These are phyloP conservation scores for Sceloporus undulatus DNA, from an alignment of 2,113 vertebrate species.

Conservation along the genomic window DNA sequence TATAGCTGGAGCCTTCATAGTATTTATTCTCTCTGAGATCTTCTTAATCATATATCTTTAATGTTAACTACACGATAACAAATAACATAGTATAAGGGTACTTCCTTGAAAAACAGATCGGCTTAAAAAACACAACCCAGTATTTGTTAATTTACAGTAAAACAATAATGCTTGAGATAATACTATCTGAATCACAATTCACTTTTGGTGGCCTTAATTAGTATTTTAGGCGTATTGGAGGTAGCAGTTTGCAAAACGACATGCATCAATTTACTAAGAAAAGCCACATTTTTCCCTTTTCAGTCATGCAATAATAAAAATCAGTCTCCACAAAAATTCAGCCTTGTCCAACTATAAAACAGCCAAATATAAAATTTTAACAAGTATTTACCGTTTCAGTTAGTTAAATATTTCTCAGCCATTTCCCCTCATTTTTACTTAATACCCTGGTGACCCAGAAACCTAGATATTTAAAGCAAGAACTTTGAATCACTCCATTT, in stretches of 20 bases:
- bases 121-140: background rate
- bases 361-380: background rate
- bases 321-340: background rate
- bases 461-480: slow-evolving; percentile 17
- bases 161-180: slow-evolving; percentile 6
- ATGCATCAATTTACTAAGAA: background rate
- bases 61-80: background rate
- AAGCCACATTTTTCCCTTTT: background rate
- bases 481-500: background rate
- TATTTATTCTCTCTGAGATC: background rate
- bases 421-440: background rate
- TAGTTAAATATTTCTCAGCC: background rate
- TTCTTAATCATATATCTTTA: background rate
- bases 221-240: background rate
- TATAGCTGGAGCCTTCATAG: background rate
- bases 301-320: background rate
- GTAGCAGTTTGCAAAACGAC: background rate
- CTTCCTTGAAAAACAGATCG: background rate
- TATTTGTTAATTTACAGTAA: background rate
- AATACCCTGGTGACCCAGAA: background rate
- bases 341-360: background rate
- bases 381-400: background rate
- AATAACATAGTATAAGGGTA: background rate
- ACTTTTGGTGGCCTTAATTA: background rate
- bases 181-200: background rate